phyloP scores from a whole-genome alignment of 2,888 invertebrate genomes.

The Diaprepes abbreviatus region DNA sequence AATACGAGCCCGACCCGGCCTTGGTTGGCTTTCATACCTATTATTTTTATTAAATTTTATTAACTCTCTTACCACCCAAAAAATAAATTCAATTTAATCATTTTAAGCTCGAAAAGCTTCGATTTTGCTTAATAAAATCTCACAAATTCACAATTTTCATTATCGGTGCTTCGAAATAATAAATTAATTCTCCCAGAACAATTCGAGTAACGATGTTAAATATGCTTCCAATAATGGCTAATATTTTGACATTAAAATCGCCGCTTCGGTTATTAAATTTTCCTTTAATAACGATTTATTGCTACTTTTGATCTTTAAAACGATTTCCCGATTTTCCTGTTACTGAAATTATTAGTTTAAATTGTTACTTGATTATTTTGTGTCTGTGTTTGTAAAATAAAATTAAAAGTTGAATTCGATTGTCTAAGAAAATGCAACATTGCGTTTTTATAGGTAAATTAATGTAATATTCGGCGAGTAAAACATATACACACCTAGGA shows the following conservation, averaged over 20 bases:
- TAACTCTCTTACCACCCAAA: no score
- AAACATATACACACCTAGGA: no score
- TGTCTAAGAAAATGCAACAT: no score
- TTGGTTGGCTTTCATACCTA: no score
- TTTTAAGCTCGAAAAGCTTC: not conserved
- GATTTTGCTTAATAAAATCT: not conserved
- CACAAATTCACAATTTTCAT: not conserved
- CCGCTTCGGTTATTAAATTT: constrained; percentile 8
- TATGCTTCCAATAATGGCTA: constrained; percentile 8
- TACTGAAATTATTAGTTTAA: not conserved
- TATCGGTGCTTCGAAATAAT: not conserved
- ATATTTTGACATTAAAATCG: constrained; percentile 15
- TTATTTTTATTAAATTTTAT: no score
- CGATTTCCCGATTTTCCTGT: not conserved
- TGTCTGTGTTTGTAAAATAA: no score
- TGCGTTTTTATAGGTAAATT: no score
- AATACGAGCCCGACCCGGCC: no score
- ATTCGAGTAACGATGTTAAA: constrained; percentile 10
- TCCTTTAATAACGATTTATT: constrained; percentile 11
- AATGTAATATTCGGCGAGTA: no score
- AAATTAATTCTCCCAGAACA: constrained; percentile 7
- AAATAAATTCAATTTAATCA: constrained; percentile 1
- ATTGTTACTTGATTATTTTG: not conserved
- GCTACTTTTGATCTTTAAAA: constrained; percentile 8
- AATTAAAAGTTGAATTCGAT: no score